Percentiles rank a stretch among this genome's conserved stretches.
phyloP scores from a whole-genome alignment of 2,888 invertebrate genomes.

The Megamerina dolium region DNA sequence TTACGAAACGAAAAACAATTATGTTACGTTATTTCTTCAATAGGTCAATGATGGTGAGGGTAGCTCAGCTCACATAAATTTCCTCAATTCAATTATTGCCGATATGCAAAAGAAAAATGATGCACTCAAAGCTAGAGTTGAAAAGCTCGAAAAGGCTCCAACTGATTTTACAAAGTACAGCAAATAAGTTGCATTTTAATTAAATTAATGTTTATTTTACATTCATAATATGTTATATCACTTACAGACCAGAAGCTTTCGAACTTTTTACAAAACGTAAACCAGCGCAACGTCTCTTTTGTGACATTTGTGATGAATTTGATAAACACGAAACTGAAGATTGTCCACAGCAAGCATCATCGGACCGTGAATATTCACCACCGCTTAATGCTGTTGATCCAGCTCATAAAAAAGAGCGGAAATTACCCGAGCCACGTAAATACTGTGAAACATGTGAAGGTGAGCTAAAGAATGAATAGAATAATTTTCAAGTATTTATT shows the following conservation, averaged over 20 bases:
- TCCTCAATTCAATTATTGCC: slow-evolving; percentile 93
- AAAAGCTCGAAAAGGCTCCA: slow-evolving; percentile 61
- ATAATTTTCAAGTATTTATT: neutral
- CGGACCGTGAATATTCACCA: slow-evolving; percentile 49
- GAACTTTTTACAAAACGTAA: slow-evolving; percentile 48
- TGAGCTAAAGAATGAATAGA: slow-evolving; percentile 38
- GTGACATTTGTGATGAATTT: slow-evolving; percentile 96
- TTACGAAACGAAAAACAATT: neutral
- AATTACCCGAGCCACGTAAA: slow-evolving; percentile 56
- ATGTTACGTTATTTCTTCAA: too few relatives aligned
- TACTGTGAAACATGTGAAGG: slow-evolving; percentile 94
- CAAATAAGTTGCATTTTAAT: too few relatives aligned
- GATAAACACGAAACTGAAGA: slow-evolving; percentile 97
- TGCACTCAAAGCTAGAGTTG: slow-evolving; percentile 69
- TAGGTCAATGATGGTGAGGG: slow-evolving; percentile 54
- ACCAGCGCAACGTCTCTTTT: slow-evolving; percentile 77
- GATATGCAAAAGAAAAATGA: slow-evolving; percentile 93
- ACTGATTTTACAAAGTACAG: slow-evolving; percentile 51
- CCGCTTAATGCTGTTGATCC: slow-evolving; percentile 30
- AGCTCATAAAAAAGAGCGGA: slow-evolving; percentile 36
- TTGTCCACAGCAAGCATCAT: slow-evolving; percentile 78
- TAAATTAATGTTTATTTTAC: too few relatives aligned
- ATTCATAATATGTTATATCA: too few relatives aligned
- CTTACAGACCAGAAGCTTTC: slow-evolving; percentile 52
- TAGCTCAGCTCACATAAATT: slow-evolving; percentile 65